A percentile compares a stretch with the other conserved stretches of the same genome.
Conservation (phyloP, 2,888 invertebrate species). For the Teinopalpus imperialis region DNA sequence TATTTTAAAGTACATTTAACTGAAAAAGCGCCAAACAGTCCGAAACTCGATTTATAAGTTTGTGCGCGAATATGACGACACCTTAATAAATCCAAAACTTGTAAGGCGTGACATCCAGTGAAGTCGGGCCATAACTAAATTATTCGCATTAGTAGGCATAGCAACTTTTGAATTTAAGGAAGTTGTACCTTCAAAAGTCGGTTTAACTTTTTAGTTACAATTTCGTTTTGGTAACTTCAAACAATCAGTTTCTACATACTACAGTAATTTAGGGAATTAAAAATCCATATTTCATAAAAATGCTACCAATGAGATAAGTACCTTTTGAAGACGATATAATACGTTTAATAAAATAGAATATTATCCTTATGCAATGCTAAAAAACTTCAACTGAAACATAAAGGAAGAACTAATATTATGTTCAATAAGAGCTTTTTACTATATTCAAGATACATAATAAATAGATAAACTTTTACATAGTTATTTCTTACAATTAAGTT, state of each 20-base stretch:
- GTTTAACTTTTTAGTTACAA: conserved; percentile 26
- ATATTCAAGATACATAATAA: no score
- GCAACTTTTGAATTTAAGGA: conserved; percentile 14
- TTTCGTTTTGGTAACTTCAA: conserved; percentile 4
- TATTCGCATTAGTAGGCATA: conserved; percentile 24
- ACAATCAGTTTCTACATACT: conserved; percentile 6
- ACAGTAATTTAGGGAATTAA: no score
- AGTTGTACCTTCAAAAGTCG: conserved; percentile 16
- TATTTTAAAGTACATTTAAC: conserved; percentile 3
- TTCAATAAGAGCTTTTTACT: no score
- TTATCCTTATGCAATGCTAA: no score
- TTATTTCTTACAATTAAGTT: no score
- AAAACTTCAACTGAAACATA: no score
- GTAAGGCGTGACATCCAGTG: conserved; percentile 4
- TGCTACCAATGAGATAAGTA: no score
- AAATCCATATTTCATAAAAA: no score
- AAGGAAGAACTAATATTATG: no score
- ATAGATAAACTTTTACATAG: no score
- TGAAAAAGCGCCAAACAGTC: conserved; percentile 10
- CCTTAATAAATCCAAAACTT: conserved; percentile 21
- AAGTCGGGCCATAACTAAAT: conserved; percentile 22
- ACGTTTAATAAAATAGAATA: no score
- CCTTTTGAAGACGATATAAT: no score
- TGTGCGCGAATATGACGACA: conserved; percentile 18
- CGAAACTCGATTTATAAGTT: conserved; percentile 23